phyloP scores from a whole-genome alignment of 2,888 invertebrate genomes.

The Resseliella maxima region DNA sequence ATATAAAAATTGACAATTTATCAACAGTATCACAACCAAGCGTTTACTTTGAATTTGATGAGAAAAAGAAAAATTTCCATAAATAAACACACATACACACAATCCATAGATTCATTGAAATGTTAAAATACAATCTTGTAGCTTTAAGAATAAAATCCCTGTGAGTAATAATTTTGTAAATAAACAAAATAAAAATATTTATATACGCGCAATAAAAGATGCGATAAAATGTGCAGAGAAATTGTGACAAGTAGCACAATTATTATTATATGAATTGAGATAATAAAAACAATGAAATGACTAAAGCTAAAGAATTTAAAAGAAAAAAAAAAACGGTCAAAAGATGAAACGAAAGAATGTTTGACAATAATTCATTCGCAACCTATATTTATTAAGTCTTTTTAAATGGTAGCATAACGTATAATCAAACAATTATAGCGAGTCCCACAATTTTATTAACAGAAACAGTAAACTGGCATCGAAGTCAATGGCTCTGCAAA shows the following conservation, averaged over 20 bases:
- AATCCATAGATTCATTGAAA: background rate
- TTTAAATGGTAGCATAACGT: conserved; percentile 18
- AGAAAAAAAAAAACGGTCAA: background rate
- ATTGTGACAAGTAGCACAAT: background rate
- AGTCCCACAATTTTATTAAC: conserved; percentile 25
- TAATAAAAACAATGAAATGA: background rate
- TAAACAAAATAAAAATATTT: background rate
- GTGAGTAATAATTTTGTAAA: conserved; percentile 22
- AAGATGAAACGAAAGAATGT: background rate
- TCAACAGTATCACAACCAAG: background rate
- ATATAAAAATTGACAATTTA: background rate
- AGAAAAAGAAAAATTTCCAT: background rate
- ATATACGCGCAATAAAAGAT: background rate
- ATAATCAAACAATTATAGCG: conserved; percentile 25
- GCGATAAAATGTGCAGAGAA: background rate
- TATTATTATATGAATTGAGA: background rate
- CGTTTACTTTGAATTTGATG: background rate
- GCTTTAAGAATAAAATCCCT: background rate
- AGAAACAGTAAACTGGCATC: background rate
- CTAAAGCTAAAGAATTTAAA: background rate
- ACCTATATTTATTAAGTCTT: conserved; percentile 28
- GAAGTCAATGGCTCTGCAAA: background rate
- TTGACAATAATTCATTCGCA: background rate
- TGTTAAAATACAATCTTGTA: conserved; percentile 28
- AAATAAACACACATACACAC: background rate